Evolutionary conservation across 2,797 vertebrate genomes (phyloP).

Genomic region (Macropodus opercularis): DNA sequence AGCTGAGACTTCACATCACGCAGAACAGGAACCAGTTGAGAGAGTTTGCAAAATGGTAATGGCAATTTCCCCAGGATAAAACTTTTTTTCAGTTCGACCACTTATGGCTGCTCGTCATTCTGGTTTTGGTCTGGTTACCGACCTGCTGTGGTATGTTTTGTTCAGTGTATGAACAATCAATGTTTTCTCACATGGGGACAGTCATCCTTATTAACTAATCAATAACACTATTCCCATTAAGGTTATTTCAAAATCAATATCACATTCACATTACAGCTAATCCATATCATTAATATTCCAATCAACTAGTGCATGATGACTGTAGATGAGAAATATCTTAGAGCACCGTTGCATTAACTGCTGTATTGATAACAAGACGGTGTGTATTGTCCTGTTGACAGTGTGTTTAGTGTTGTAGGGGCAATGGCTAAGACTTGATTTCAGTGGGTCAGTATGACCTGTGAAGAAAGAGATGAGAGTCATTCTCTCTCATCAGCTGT

Average conservation of each 20-base stretch:
- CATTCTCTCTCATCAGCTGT: not conserved
- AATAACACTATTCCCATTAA: slow-evolving; percentile 59
- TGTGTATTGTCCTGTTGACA: slow-evolving; percentile 3
- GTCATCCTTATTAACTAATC: slow-evolving; percentile 64
- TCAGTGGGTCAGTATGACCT: too few species aligned
- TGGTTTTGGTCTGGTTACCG: not conserved
- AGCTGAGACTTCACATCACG: not conserved
- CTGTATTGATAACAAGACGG: slow-evolving; percentile 8
- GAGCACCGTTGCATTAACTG: slow-evolving; percentile 25
- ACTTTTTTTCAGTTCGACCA: not conserved
- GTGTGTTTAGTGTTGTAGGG: not conserved
- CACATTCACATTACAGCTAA: slow-evolving; percentile 53
- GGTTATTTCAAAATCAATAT: slow-evolving; percentile 65
- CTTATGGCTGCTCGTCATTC: not conserved
- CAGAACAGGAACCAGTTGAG: not conserved
- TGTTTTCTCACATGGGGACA: slow-evolving; percentile 44
- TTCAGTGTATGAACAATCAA: slow-evolving; percentile 56
- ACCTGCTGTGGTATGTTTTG: slow-evolving; percentile 22
- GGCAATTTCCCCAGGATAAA: not conserved
- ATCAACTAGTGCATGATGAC: slow-evolving; percentile 48
- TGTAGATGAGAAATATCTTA: slow-evolving; percentile 32
- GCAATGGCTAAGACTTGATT: not conserved
- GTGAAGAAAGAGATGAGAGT: too few species aligned
- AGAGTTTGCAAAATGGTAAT: not conserved
- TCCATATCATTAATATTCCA: slow-evolving; percentile 57